Conservation (phyloP, 2,797 vertebrate genomes). For the Lutjanus campechanus region DNA sequence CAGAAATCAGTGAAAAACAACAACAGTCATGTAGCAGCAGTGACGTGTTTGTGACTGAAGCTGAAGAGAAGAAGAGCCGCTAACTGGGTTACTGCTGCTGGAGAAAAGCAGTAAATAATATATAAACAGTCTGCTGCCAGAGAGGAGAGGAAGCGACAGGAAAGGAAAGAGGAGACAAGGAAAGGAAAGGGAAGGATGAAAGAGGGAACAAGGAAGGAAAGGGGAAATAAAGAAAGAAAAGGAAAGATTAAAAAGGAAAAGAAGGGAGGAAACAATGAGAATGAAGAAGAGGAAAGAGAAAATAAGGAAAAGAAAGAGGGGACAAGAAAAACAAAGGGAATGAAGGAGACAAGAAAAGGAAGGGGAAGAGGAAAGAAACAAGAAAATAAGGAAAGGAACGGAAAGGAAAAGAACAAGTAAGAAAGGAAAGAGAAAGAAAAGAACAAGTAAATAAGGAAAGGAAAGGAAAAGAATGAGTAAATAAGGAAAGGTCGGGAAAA, state of each 20-base stretch:
- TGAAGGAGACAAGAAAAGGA: not conserved
- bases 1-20: not conserved
- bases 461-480: too few species aligned
- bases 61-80: constrained; percentile 6
- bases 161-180: not conserved
- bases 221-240: not conserved
- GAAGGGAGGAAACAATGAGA: too few species aligned
- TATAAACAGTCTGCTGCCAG: constrained; percentile 60
- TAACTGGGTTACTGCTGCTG: constrained; percentile 60
- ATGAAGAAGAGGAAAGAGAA: not conserved
- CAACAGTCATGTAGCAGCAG: not conserved
- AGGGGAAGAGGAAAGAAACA: not conserved
- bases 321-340: not conserved
- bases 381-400: not conserved
- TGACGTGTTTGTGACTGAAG: not conserved
- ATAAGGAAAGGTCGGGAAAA: too few species aligned
- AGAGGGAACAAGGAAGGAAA: too few species aligned
- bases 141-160: not conserved
- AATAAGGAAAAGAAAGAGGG: too few species aligned
- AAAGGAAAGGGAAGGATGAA: not conserved
- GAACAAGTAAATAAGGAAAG: too few species aligned
- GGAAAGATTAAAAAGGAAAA: accelerated
- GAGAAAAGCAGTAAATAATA: constrained; percentile 63
- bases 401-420: not conserved
- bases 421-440: not conserved